phyloP scores from a whole-genome alignment of 2,113 vertebrate genomes.

The Cochlearius cochlearius region DNA sequence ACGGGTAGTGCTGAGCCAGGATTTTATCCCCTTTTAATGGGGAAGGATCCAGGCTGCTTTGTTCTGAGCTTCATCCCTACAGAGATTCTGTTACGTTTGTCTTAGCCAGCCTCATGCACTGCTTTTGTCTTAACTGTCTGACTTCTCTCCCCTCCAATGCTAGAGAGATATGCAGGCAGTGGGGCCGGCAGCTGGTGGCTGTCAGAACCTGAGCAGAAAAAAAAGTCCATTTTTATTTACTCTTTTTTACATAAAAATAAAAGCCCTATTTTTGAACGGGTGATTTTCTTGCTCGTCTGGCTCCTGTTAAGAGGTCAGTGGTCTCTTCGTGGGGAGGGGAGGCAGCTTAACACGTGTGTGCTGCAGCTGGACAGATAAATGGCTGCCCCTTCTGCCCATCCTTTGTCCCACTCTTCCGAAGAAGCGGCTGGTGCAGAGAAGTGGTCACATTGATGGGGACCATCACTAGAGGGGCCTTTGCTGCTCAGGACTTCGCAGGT shows the following conservation, averaged over 20 bases:
- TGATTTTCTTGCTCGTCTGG: background rate
- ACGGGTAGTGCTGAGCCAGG: background rate
- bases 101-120: background rate
- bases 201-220: background rate
- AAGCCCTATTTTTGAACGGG: background rate
- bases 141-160: background rate
- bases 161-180: background rate
- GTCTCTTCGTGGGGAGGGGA: background rate
- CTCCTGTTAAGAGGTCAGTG: background rate
- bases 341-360: rapidly evolving
- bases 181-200: background rate
- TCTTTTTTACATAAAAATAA: conserved; percentile 37
- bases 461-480: background rate
- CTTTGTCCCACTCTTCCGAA: background rate
- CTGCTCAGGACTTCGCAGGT: background rate
- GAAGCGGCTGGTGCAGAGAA: background rate
- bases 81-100: background rate
- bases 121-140: background rate
- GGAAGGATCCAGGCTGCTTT: background rate
- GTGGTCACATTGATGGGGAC: background rate
- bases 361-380: background rate
- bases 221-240: background rate
- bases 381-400: background rate
- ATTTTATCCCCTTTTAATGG: background rate
- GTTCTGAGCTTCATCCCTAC: background rate